These are phyloP conservation scores for Montipora capitata DNA, from an alignment of 92 coral and sea anemone species.

Conservation along the genomic window DNA sequence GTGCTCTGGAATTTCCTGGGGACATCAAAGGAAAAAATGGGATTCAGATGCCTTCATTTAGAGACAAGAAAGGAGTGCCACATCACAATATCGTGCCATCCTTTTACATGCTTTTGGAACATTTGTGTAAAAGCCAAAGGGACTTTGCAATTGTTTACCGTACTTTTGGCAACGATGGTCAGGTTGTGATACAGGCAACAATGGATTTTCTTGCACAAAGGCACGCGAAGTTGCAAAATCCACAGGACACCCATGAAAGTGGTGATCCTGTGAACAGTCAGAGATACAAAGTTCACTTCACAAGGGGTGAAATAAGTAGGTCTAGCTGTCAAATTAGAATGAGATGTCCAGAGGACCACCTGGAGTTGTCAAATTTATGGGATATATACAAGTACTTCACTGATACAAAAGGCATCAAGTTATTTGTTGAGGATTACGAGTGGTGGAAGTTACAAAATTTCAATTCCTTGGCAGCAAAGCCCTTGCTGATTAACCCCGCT, in stretches of 20 bases:
- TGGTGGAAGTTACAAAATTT: constrained; percentile 81
- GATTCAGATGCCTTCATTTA: constrained; percentile 26
- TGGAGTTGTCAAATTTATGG: constrained; percentile 1
- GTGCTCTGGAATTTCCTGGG: constrained; percentile 32
- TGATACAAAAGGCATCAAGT: constrained; percentile 70
- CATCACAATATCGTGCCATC: constrained; percentile 85
- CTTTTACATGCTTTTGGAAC: constrained; percentile 69
- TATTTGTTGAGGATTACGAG: constrained; percentile 75
- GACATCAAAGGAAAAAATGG: constrained; percentile 2
- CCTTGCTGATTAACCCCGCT: constrained; percentile 71
- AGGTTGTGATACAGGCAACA: constrained; percentile 62
- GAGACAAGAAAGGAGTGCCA: constrained; percentile 50
- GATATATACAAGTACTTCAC: constrained; percentile 73
- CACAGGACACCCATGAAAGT: background rate
- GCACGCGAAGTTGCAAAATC: background rate
- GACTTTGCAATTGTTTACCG: constrained; percentile 83
- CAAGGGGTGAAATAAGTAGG: constrained; percentile 66
- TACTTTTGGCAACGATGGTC: constrained; percentile 90
- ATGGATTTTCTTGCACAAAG: constrained; percentile 9
- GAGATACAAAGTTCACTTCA: constrained; percentile 29
- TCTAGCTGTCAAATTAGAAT: constrained; percentile 49
- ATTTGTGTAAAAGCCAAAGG: constrained; percentile 52
- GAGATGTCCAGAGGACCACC: constrained; percentile 43
- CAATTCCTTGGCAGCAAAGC: constrained; percentile 76
- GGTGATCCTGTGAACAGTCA: background rate